Conservation (phyloP, 2,888 invertebrate genomes). For the Chrysotoxum bicinctum region DNA sequence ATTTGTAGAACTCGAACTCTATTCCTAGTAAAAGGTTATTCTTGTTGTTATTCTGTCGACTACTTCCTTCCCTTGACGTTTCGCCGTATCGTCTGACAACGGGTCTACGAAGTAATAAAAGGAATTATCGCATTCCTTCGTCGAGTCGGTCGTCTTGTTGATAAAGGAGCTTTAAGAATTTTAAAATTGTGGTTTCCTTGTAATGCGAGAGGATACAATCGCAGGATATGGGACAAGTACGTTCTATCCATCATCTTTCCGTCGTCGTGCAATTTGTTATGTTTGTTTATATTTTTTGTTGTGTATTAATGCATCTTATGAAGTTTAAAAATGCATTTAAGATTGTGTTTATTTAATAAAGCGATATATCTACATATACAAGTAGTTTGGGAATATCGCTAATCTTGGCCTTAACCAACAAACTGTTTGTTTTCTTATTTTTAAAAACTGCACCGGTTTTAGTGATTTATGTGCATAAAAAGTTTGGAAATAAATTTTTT, state of each 20-base stretch:
- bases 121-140: not conserved
- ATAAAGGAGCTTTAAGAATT: not conserved
- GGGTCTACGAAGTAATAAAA: not conserved
- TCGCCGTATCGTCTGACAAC: not conserved
- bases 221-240: not conserved
- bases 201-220: not conserved
- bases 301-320: not conserved
- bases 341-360: not conserved
- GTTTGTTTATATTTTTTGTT: not conserved
- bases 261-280: not conserved
- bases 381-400: too few species aligned
- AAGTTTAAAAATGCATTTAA: not conserved
- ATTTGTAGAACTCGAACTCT: not conserved
- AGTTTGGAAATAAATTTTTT: not conserved
- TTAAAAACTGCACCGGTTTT: not conserved
- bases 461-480: not conserved
- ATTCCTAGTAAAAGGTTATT: not conserved
- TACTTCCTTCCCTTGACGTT: not conserved
- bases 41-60: not conserved
- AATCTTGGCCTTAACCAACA: too few species aligned
- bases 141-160: not conserved
- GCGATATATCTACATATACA: too few species aligned
- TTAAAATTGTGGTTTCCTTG: not conserved
- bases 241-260: not conserved
- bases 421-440: too few species aligned